Evolutionary conservation across 2,797 vertebrate genomes (phyloP), one percentile per base, ranked within the genome.

Genomic region (Streptopelia turtur): DNA sequence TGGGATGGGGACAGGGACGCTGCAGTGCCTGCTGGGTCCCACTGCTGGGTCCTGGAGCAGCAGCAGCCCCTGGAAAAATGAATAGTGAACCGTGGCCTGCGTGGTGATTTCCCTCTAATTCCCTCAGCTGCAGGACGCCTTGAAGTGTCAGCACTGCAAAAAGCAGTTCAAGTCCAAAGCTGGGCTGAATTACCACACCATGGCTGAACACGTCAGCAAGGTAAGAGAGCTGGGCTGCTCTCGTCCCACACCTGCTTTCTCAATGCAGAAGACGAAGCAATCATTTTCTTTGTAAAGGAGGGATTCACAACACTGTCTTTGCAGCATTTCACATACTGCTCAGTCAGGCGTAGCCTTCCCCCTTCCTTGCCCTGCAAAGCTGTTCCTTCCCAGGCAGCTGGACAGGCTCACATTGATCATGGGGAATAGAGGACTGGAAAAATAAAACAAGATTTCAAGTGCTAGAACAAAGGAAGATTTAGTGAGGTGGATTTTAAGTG

Each of bases 131-230:
- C 99, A 99, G 97, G 99, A 99, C 33, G 99, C 99, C 50, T 98
- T 99, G 97, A 99, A 99, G 97, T 99, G 99, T 98, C 99, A 99
- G 91, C 99, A 99, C 96, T 99, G 99, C 97, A 98, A 98, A 94
- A 99, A 99, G 95, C 99, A 99, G 97, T 99, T 99, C 98, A 99
- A 99, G 95, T 99, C 99, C 87, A 99, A 99, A 98, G 99, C 99
- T 1, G 99, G 99, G 39, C 98, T 99, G 96, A 99, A 99, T 98
- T 99, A 99, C 97, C 99, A 99, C 97, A 99, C 98, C 87, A 99
- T 99, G 99, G 98, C 99, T 5, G 99, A 99, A 83, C 99, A 99
- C 70, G 98, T 98, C 91, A 98, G 98, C 97, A 99, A 99, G 99
- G 99, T 99, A 98, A 94, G 96, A 23, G 21, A 28, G 71, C 57